Percentiles rank a stretch among this genome's conserved stretches.
phyloP scores from a whole-genome alignment of 1,140 invertebrate species.

The Diorhabda carinulata region DNA sequence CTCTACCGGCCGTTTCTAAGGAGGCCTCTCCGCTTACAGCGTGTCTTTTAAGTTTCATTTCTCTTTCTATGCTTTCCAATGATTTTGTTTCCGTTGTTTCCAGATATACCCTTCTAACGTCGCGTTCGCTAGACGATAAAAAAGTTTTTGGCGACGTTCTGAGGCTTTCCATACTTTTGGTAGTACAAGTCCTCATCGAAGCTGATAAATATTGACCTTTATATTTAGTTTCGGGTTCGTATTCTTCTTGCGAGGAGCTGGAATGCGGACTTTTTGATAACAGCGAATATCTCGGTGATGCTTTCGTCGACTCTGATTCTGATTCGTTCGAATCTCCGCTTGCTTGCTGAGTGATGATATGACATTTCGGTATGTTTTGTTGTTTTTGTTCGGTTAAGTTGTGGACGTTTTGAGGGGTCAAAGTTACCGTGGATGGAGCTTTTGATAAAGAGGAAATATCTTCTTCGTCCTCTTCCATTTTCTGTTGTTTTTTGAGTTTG shows the following conservation, averaged over 20 bases:
- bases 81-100: conserved; percentile 52
- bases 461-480: conserved; percentile 59
- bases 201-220: conserved; percentile 58
- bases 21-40: conserved; percentile 57
- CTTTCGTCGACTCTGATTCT: conserved; percentile 35
- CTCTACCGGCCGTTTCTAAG: conserved; percentile 45
- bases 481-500: conserved; percentile 23
- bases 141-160: conserved; percentile 49
- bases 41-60: conserved; percentile 56
- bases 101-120: conserved; percentile 56
- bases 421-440: conserved; percentile 41
- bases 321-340: conserved; percentile 48
- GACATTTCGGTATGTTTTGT: conserved; percentile 41
- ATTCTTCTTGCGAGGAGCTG: conserved; percentile 67
- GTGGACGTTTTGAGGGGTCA: conserved; percentile 38
- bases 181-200: conserved; percentile 55
- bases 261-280: conserved; percentile 62
- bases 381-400: conserved; percentile 23
- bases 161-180: conserved; percentile 67
- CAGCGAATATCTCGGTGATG: conserved; percentile 37
- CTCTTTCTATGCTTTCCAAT: conserved; percentile 55
- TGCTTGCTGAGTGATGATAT: conserved; percentile 50
- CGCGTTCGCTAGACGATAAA: conserved; percentile 61
- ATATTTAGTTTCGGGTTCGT: conserved; percentile 55
- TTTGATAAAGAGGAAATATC: conserved; percentile 42